Base-by-base conservation (phyloP, 2,888 invertebrate genomes). In the Temnothorax rugatulus region DNA sequence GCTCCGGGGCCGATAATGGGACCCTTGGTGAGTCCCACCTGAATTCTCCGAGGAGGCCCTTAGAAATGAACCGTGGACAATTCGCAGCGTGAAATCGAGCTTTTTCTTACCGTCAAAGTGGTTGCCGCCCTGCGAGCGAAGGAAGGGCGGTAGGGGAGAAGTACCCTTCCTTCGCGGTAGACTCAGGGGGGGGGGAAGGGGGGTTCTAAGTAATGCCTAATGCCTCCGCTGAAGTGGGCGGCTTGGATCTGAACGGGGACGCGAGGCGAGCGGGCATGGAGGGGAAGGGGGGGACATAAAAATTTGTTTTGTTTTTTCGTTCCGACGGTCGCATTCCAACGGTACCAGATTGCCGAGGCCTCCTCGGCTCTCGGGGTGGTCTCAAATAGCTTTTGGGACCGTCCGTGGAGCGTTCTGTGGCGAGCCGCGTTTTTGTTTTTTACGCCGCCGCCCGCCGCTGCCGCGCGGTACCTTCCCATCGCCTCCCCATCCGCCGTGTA, bases 11-110 rank as follows among this genome's bases (percentile, higher is more conserved):
- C 88, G 88, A 91, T 89, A 90, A 90, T 86, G 76, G 86, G 86
- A 87, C 85, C 85, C 84, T 85, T 84, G 15, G 34, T 38, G 57
- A 44, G 21, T 13, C 11, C 47, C 38, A 34, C 47, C 47, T 47
- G 59, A 59, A 87, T 76, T 83, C 87, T 84, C 83, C 84, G 84
- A 91, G 86, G 89, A 84, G 86, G 85, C 61, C 77, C 83, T 79
- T 66, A 86, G 90, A 93, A 81, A 93, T 92, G 92, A 93, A 92
- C 91, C 92, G 91, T 91, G 92, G 90, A 92, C 91, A 92, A 93
- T 93, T 92, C 93, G 92, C 93, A 92, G 92, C 93, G 92, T 93
- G 92, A 93, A 93, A 93, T 93, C 92, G 88, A 90, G 90, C 91
- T 91, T 91, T 92, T 91, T 90, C 87, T 89, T 88, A 77, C 87